phyloP scores from a whole-genome alignment of 2,888 invertebrate genomes.

The Hololepta plana region DNA sequence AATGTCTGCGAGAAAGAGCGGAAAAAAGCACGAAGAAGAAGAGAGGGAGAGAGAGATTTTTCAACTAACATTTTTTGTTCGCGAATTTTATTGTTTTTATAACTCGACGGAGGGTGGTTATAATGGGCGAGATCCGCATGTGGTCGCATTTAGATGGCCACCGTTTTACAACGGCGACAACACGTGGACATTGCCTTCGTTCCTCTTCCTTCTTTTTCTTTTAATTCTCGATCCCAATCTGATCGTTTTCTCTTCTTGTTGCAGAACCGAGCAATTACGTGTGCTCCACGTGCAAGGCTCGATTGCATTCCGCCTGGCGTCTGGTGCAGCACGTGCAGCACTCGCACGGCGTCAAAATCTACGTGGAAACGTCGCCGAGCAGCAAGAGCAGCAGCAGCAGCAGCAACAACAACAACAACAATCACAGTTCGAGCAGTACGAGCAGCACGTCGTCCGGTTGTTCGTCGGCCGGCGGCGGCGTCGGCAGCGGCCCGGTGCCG shows the following conservation, averaged over 20 bases:
- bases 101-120: constrained; percentile 18
- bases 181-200: too few species aligned
- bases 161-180: constrained; percentile 9
- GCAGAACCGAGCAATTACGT: constrained; percentile 89
- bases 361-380: constrained; percentile 44
- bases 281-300: constrained; percentile 85
- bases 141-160: constrained; percentile 25
- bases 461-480: constrained; percentile 30
- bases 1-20: too few species aligned
- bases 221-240: too few species aligned
- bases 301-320: constrained; percentile 87
- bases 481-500: constrained; percentile 31
- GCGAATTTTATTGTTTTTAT: constrained; percentile 28
- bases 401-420: constrained; percentile 25
- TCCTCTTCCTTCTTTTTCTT: too few species aligned
- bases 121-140: constrained; percentile 26
- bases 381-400: constrained; percentile 16
- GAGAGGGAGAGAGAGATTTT: too few species aligned
- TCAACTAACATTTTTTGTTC: too few species aligned
- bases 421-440: constrained; percentile 35
- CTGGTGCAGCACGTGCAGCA: constrained; percentile 90
- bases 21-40: too few species aligned
- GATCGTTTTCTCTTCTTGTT: constrained; percentile 26
- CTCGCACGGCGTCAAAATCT: constrained; percentile 85
- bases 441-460: constrained; percentile 30